Base-by-base conservation (phyloP, 2,797 vertebrate genomes). In the Halcyon chelicuti region DNA sequence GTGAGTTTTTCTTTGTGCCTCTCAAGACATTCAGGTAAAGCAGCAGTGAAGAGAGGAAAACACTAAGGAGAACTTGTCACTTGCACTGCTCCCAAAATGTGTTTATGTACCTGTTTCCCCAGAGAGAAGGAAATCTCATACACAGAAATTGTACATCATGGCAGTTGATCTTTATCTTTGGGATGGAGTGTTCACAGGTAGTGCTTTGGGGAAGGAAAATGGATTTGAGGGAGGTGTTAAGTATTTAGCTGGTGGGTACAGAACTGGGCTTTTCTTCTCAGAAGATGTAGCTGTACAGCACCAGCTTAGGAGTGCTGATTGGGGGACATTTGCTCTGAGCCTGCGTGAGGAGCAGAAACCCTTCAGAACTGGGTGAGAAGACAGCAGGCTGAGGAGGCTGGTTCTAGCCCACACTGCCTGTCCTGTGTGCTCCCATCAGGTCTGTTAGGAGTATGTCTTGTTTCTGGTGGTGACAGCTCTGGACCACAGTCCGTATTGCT, bases 401-500 rank as follows among this genome's bases (percentile, higher is more conserved):
- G 33, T 13, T 47, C 40, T n/a, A 22, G 18, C 12, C 37, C 10
- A 2, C 0, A 0, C 1, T 33, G 37, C 10, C 37, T 54, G 7
- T 21, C 3, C 33, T 9, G 0, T 6, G 19, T n/a, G 4, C 18
- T 51, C 35, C 25, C 10, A 1, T 12, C 8, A 17, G 62, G 8
- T 9, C 12, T 21, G 0, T 1, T 1, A 14, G 44, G n/a, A 29
- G 1, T 12, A 2, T 4, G 21, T 17, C 1, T 22, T 2, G 20
- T 18, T 55, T 13, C 49, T 80, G 77, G 39, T 16, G 58, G 12
- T 31, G 74, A 4, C 7, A 44, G 44, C 62, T 51, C 39, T 40
- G 37, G 71, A 18, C 14, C 14, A 2, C 20, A 8, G 49, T 33
- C 55, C 2, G 0, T 21, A 1, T 20, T 14, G 49, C 21, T 52